Percentiles rank a stretch among this genome's conserved stretches.
These are phyloP conservation scores for Drosophila aldrichi DNA, from an alignment of 2,888 invertebrate species.

Conservation along the genomic window DNA sequence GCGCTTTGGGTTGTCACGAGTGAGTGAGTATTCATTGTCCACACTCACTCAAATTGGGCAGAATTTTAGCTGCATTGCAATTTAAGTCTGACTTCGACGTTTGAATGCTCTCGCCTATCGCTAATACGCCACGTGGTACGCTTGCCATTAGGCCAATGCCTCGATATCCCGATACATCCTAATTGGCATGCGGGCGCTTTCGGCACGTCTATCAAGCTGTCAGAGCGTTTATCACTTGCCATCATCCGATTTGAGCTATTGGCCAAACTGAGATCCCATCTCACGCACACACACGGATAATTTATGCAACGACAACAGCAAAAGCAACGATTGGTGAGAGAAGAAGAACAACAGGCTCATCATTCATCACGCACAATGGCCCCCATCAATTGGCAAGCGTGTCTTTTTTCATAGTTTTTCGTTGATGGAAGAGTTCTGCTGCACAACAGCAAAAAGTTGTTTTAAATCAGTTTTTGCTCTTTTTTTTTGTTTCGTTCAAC, in stretches of 20 bases:
- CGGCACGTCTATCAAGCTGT: constrained; percentile 62
- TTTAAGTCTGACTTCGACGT: no score
- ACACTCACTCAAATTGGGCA: background rate
- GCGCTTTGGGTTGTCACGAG: no score
- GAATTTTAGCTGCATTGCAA: background rate
- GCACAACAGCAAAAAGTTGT: background rate
- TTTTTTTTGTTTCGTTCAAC: background rate
- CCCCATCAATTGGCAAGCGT: constrained; percentile 30
- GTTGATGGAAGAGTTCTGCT: constrained; percentile 9
- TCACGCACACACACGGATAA: constrained; percentile 38
- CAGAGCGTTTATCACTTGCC: constrained; percentile 65
- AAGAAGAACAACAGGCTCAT: constrained; percentile 23
- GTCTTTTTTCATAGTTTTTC: constrained; percentile 35
- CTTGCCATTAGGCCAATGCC: constrained; percentile 17
- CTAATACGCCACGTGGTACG: background rate
- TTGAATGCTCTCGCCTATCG: background rate
- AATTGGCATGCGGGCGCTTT: constrained; percentile 50
- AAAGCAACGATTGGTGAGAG: constrained; percentile 10
- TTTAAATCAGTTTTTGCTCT: background rate
- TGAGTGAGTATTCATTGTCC: no score
- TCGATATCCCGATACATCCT: constrained; percentile 1
- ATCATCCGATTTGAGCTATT: constrained; percentile 63
- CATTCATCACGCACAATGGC: constrained; percentile 47
- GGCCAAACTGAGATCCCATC: constrained; percentile 42
- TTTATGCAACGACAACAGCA: constrained; percentile 47